Conservation (phyloP, 2,888 invertebrate species). For the Ametastegia equiseti region DNA sequence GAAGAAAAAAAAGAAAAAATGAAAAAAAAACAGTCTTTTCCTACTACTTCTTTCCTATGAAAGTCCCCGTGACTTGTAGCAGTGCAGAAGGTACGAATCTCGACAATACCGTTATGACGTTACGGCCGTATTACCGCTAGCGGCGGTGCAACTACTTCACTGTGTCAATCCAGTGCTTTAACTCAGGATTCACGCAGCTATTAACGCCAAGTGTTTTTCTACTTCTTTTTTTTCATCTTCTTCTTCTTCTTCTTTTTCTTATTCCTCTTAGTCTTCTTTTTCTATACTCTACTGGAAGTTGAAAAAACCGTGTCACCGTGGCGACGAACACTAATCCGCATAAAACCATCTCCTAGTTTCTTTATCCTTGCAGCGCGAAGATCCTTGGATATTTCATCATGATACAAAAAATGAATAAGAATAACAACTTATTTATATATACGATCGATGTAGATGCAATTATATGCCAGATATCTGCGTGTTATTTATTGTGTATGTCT, state of each 20-base stretch:
- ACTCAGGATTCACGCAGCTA: conserved; percentile 27
- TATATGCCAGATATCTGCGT: background rate
- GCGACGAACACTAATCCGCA: too few relatives aligned
- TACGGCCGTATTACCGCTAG: conserved; percentile 37
- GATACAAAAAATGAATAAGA: too few relatives aligned
- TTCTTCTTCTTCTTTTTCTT: background rate
- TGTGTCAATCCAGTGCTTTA: conserved; percentile 23
- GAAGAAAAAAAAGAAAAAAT: too few relatives aligned
- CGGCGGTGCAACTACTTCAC: conserved; percentile 35
- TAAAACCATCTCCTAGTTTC: background rate
- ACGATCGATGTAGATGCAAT: background rate
- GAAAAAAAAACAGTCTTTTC: too few relatives aligned
- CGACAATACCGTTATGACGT: conserved; percentile 29
- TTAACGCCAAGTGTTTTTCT: background rate
- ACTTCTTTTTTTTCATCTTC: background rate
- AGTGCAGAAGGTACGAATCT: conserved; percentile 30
- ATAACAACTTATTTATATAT: background rate
- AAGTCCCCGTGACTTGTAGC: conserved; percentile 1
- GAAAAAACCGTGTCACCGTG: background rate
- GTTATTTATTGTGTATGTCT: background rate
- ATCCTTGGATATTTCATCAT: background rate
- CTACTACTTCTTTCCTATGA: background rate
- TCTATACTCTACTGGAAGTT: background rate
- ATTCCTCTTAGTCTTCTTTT: too few relatives aligned
- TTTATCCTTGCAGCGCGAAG: background rate